Evolutionary conservation across 2,888 invertebrate genomes (phyloP), one percentile per base, ranked within the genome.

Genomic region (Andricus quercusramuli): DNA sequence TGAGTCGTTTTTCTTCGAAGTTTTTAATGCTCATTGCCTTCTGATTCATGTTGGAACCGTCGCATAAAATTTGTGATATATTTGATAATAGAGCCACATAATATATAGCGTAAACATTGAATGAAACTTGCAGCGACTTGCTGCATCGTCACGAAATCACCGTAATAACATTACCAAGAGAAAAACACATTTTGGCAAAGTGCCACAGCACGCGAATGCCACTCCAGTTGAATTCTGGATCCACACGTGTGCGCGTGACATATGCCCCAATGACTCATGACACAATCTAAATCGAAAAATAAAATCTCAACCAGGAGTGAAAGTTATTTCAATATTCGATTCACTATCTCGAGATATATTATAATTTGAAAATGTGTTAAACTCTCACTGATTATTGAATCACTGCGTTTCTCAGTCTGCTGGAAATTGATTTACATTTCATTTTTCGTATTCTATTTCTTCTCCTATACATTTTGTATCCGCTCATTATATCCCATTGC

Each of bases 191-290:
- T 68, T 68, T 68, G 68, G 47, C 70, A 51, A 70, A 70, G 3
- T 51, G 51, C 70, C 70, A 70, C 9, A 59, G 41, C 41, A 51
- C 51, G 47, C 32, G 70, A 70, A 29, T 70, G 70, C 70, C 29
- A 70, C 70, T 70, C 51, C 17, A 70, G 70, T 51, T 70, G 70
- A 70, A 70, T 51, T 51, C n/a, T 47, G 29, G 29, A 51, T 29
- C 29, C 47, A 51, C 70, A 70, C 29, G 17, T 29, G 51, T 70
- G 70, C 70, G 25, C 29, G 29, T 70, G 70, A 70, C 70, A 51
- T 29, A 47, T 70, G 70, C 32, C 51, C 25, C 70, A 51, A 25
- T 70, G 44, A 70, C 70, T 70, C 70, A 70, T 22, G 59, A 22
- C 70, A 70, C 47, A 15, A 68, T 70, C 25, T 51, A 51, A 17